Evolutionary conservation across 1,140 invertebrate species (phyloP).

Genomic region (Ceratina australensis): DNA sequence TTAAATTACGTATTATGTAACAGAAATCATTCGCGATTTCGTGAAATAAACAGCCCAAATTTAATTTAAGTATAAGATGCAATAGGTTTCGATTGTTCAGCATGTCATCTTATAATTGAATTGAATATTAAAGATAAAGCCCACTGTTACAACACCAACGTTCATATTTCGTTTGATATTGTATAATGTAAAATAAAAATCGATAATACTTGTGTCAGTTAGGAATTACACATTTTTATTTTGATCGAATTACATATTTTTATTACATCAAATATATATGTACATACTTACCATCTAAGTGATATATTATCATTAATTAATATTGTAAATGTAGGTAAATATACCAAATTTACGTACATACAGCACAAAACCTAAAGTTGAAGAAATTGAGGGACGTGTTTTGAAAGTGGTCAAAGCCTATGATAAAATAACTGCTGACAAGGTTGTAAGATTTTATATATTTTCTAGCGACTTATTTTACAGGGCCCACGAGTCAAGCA

Average conservation of each 20-base stretch:
- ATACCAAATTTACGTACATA: conserved; percentile 43
- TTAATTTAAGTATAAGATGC: neutral
- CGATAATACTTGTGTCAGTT: neutral
- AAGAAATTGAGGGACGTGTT: conserved; percentile 86
- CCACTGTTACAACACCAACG: neutral
- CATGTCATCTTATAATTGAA: neutral
- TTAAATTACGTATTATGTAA: conserved; percentile 52
- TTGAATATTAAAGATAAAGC: neutral
- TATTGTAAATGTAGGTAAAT: conserved; percentile 54
- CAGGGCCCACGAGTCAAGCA: conserved; percentile 82
- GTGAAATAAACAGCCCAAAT: neutral
- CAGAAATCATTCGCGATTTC: conserved; percentile 16
- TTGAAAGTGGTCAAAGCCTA: conserved; percentile 88
- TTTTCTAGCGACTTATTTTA: conserved; percentile 80
- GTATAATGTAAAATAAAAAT: neutral
- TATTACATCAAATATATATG: no score
- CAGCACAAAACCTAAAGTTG: conserved; percentile 46
- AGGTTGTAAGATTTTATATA: conserved; percentile 82
- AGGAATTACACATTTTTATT: no score
- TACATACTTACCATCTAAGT: neutral
- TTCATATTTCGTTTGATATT: neutral
- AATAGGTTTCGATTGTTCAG: neutral
- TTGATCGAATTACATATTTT: no score
- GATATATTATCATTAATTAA: conserved; percentile 18
- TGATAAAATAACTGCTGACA: conserved; percentile 88